These are phyloP conservation scores for Nyctalus aviator DNA, from an alignment of 2,797 vertebrate genomes.

Conservation along the genomic window DNA sequence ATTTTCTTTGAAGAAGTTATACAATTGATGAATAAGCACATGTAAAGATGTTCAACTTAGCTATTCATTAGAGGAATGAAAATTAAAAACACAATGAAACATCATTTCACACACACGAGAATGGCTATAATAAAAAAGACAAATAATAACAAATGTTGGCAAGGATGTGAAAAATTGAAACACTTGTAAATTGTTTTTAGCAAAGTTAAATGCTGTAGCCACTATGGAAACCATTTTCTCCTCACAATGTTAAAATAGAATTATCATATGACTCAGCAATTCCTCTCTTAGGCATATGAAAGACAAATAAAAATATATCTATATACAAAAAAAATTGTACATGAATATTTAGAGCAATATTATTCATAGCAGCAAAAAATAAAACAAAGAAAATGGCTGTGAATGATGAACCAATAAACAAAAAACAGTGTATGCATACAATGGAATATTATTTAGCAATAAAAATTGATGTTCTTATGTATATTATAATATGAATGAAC, in stretches of 20 bases:
- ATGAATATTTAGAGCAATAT: not conserved
- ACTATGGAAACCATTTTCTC: not conserved
- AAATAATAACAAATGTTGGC: not conserved
- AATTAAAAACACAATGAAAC: not conserved
- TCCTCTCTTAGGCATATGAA: not conserved
- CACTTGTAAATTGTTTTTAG: not conserved
- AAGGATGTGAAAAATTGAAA: not conserved
- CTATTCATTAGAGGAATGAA: not conserved
- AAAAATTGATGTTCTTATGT: not conserved
- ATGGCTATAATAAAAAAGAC: not conserved
- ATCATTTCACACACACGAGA: not conserved
- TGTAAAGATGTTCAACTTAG: not conserved
- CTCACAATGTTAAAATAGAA: not conserved
- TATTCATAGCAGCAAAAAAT: not conserved
- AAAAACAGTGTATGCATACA: not conserved
- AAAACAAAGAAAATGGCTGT: not conserved
- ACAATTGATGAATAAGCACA: not conserved
- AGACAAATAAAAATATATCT: not conserved
- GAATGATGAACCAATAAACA: not conserved
- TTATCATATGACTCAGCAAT: not conserved
- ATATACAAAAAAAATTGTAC: not conserved
- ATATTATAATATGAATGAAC: not conserved
- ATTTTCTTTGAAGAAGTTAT: not conserved
- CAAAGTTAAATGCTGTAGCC: not conserved
- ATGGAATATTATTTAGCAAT: not conserved